Evolutionary conservation across 1,140 invertebrate species (phyloP), one percentile per base, ranked within the genome.

Genomic region (Drosophila elegans): DNA sequence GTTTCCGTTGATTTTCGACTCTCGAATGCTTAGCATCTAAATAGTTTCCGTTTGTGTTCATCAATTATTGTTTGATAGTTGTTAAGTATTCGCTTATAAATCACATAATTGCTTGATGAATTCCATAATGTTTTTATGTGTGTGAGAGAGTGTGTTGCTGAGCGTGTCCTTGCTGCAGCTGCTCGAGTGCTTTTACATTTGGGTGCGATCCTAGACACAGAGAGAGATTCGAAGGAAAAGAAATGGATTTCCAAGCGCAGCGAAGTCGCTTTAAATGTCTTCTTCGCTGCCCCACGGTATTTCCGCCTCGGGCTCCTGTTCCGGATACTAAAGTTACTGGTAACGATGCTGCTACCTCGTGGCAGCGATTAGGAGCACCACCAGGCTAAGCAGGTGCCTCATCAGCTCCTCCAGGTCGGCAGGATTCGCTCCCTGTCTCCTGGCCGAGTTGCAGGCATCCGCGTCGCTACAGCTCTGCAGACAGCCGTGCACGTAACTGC

Each of bases 381-480:
- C 44, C 21, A 82, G 39, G 67, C 74, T 82, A 54, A 90, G 71
- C 60, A 90, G 71, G 38, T 62, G 69, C 27, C 62, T 63, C 71
- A 74, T 56, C 16, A 75, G 46, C 39, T 79, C 49, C 41, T 77
- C 84, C 34, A 38, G 39, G n/a, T 74, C 46, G 56, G 51, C 64
- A 55, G 59, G 61, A 44, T 55, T 67, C 49, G 51, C 62, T 6
- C 54, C 66, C 49, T 56, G 74, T 55, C 56, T 45, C 36, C 49
- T 55, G 45, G 66, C 69, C 13, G 82, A 69, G 53, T 98, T 98
- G 92, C 97, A 98, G 1, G 96, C 97, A 88, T 98, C 97, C 1
- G 96, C 95, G 90, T 98, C 97, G 88, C 95, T 96, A 93, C 97
- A 98, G 66, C 96, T 97, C 91, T 97, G 97, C 9, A 97, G 94